Percentiles rank a stretch among this genome's conserved stretches.
These are phyloP conservation scores for Furcula furcula DNA, from an alignment of 2,888 invertebrate genomes.

Conservation along the genomic window DNA sequence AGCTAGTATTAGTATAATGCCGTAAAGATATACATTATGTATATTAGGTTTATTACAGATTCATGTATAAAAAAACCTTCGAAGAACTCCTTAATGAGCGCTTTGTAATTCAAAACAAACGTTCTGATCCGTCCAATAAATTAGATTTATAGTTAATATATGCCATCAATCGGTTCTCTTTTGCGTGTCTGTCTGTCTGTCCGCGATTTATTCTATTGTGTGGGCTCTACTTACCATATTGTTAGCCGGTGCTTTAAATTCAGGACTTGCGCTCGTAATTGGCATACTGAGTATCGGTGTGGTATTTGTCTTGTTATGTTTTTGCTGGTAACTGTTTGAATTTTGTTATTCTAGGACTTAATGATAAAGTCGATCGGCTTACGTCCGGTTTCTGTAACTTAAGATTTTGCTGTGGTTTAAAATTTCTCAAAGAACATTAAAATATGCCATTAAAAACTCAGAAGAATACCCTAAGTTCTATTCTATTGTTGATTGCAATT, in stretches of 20 bases:
- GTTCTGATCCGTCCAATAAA: constrained; percentile 33
- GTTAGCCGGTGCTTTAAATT: constrained; percentile 23
- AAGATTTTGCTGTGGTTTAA: no score
- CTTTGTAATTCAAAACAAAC: constrained; percentile 12
- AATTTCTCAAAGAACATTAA: no score
- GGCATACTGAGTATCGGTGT: constrained; percentile 14
- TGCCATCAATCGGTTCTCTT: constrained; percentile 50
- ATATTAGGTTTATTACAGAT: no score
- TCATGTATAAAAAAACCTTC: not conserved
- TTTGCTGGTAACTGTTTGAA: no score
- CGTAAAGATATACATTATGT: no score
- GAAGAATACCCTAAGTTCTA: no score
- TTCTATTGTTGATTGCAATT: no score
- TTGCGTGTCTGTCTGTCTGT: constrained; percentile 38
- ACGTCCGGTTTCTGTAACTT: no score
- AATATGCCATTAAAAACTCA: no score
- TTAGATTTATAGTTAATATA: constrained; percentile 59
- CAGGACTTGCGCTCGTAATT: constrained; percentile 31
- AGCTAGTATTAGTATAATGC: no score
- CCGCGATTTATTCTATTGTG: constrained; percentile 36
- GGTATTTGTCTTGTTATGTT: constrained; percentile 2
- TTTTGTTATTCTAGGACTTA: no score
- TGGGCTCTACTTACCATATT: constrained; percentile 15
- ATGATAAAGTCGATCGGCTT: no score
- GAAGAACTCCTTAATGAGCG: constrained; percentile 1